Percentiles rank a stretch among this genome's conserved stretches.
Evolutionary conservation across 2,797 vertebrate species (phyloP).

Genomic region (Bradypodion ventrale): DNA sequence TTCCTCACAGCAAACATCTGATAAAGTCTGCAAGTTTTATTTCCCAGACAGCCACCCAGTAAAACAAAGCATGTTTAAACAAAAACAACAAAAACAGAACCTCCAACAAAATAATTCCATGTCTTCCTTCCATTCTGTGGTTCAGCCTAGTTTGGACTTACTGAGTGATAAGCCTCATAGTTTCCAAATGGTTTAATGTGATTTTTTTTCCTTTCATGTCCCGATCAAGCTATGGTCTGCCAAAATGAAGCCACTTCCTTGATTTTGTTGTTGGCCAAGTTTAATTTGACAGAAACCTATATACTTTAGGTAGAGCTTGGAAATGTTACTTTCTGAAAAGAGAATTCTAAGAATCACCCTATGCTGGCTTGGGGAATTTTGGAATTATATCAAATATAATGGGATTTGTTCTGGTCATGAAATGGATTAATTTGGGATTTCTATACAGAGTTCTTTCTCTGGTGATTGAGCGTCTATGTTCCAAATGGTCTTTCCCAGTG

Average conservation of each 20-base stretch:
- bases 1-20: conserved; percentile 1
- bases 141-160: neutral
- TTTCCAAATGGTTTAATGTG: neutral
- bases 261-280: no score
- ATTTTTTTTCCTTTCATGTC: no score
- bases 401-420: no score
- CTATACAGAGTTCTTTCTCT: no score
- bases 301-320: neutral
- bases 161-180: neutral
- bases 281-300: neutral
- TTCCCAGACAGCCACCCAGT: neutral
- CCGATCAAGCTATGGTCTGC: no score
- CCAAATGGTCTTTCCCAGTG: no score
- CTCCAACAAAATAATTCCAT: neutral
- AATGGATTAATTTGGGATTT: no score
- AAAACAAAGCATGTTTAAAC: neutral
- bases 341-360: no score
- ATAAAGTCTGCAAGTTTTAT: neutral
- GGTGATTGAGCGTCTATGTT: no score
- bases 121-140: neutral
- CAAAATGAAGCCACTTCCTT: no score
- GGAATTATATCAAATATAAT: no score
- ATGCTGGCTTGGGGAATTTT: neutral
- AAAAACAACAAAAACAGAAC: neutral
- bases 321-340: neutral